Percentiles rank a stretch among this genome's conserved stretches.
Evolutionary conservation across 2,888 invertebrate species (phyloP).

Genomic region (Diarsia dahlii): DNA sequence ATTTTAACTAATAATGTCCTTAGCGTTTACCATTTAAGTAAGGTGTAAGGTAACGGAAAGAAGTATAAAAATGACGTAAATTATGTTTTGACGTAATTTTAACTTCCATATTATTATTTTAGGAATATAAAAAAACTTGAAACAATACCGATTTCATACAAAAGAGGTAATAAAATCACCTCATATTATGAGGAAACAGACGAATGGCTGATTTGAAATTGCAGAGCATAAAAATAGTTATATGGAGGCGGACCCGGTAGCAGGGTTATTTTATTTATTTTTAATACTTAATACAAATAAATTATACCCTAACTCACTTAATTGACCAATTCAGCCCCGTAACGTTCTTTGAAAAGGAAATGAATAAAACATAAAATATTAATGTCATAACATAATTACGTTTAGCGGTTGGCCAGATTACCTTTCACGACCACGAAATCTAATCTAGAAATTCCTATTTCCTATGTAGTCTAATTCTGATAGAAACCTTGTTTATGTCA

Average conservation of each 20-base stretch:
- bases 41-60: too few relatives aligned
- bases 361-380: slow-evolving; percentile 53
- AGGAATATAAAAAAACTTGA: too few relatives aligned
- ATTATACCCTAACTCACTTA: too few relatives aligned
- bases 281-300: slow-evolving; percentile 1
- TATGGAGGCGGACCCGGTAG: not conserved
- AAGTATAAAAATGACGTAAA: too few relatives aligned
- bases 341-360: slow-evolving; percentile 47
- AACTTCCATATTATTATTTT: not conserved
- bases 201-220: not conserved
- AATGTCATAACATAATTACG: slow-evolving; percentile 54
- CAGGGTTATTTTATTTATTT: slow-evolving; percentile 7
- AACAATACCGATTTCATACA: not conserved
- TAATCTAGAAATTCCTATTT: slow-evolving; percentile 56
- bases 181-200: not conserved
- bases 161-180: too few relatives aligned
- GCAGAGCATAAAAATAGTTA: too few relatives aligned
- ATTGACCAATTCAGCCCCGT: slow-evolving; percentile 1
- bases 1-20: too few relatives aligned
- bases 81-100: not conserved
- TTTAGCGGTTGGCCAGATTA: slow-evolving; percentile 53
- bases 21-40: too few relatives aligned
- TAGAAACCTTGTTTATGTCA: slow-evolving; percentile 43
- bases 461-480: slow-evolving; percentile 43
- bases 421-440: slow-evolving; percentile 60